These are phyloP conservation scores for Aptenodytes patagonicus DNA, from an alignment of 2,113 vertebrate genomes.

Conservation along the genomic window DNA sequence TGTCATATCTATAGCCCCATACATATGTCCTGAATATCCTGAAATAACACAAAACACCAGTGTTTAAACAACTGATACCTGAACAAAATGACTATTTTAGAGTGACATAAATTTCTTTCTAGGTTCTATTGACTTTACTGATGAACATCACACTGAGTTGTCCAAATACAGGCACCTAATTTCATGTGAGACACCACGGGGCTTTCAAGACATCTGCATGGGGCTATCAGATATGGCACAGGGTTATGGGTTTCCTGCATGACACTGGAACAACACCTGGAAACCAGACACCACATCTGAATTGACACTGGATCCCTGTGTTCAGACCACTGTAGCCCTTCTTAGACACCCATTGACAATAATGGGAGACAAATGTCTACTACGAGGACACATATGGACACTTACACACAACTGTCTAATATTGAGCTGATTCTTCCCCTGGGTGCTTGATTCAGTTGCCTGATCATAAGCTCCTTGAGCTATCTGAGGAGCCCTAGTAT, in stretches of 20 bases:
- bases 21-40: not conserved
- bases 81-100: not conserved
- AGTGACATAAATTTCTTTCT: not conserved
- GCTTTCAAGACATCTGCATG: not conserved
- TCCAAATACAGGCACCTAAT: not conserved
- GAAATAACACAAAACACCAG: not conserved
- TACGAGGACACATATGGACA: not conserved
- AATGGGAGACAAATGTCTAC: not conserved
- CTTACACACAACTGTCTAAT: not conserved
- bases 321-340: not conserved
- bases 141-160: not conserved
- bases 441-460: not conserved
- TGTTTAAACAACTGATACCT: not conserved
- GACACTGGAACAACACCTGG: not conserved
- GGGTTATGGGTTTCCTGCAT: not conserved
- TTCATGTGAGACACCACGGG: not conserved
- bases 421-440: not conserved
- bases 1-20: not conserved
- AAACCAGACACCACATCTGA: not conserved
- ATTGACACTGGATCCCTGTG: not conserved
- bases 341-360: not conserved
- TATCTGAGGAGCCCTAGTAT: not conserved
- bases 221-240: not conserved
- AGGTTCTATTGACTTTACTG: not conserved
- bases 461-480: not conserved